Evolutionary conservation across 2,888 invertebrate genomes (phyloP), one percentile per base, ranked within the genome.

Genomic region (Acanthosepion pharaonis): DNA sequence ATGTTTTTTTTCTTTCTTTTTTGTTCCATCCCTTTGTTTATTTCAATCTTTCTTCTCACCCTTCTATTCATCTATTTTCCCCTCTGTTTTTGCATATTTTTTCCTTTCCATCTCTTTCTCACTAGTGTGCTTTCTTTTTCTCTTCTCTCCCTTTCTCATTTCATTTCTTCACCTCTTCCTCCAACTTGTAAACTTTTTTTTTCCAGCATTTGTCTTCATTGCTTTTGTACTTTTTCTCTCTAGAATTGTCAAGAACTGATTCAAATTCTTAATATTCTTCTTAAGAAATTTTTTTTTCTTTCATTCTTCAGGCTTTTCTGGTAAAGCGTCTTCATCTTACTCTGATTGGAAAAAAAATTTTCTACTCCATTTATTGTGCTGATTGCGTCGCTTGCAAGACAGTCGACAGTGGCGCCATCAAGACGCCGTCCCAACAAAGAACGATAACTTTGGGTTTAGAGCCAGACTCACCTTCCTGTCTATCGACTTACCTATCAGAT

Each of bases 311-410:
- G n/a, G n/a, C 78, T 78, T n/a, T 78, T 78, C 78, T n/a, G n/a
- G 78, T 15, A 4, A 78, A 78, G n/a, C n/a, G 78, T 78, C 78
- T 78, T n/a, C 78, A 11, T 78, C 78, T 78, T 78, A 78, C 28
- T n/a, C 78, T 78, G 78, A 78, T 78, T 78, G 78, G 78, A n/a
- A 78, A 78, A 78, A 78, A n/a, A 64, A n/a, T 78, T 78, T 78
- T 78, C 78, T n/a, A n/a, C 78, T 78, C 78, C 78, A 78, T 78
- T 78, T 78, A n/a, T 78, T n/a, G 78, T 78, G 78, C 33, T 78
- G 78, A 78, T 78, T 78, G 78, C 78, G 78, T 78, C 78, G 78
- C 78, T 78, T n/a, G n/a, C n/a, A 78, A 78, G 78, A 78, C 78
- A 78, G n/a, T 78, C 78, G 15, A 78, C 78, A 33, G n/a, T 78